Conservation (phyloP, 2,888 invertebrate genomes). For the Tubiluchus corallicola region DNA sequence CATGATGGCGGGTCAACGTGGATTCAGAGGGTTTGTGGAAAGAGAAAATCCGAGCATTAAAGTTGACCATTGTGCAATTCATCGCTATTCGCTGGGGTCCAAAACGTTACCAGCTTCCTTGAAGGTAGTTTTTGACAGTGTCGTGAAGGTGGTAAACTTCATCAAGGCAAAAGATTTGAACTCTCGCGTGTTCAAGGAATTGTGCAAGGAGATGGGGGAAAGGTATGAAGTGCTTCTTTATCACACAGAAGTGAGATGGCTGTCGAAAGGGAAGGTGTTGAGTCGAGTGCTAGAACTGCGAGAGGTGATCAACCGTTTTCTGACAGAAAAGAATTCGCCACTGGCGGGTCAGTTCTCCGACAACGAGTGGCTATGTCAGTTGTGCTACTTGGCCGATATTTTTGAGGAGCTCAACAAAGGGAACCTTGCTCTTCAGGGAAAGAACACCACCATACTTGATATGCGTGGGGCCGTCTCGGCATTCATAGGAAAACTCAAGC, state of each 20-base stretch:
- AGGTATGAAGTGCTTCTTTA: slow-evolving; percentile 13
- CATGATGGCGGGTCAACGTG: neutral
- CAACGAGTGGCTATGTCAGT: neutral
- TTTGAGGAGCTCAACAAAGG: neutral
- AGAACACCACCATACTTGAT: neutral
- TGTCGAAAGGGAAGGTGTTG: slow-evolving; percentile 8
- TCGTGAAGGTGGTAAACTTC: slow-evolving; percentile 12
- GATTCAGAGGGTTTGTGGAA: neutral
- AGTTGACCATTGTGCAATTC: neutral
- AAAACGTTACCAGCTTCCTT: neutral
- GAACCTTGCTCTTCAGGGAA: slow-evolving; percentile 1
- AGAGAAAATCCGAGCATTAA: neutral
- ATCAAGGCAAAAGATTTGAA: slow-evolving; percentile 13
- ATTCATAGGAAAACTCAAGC: neutral
- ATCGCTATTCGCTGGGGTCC: neutral
- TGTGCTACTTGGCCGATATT: neutral
- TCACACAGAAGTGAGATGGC: slow-evolving; percentile 14
- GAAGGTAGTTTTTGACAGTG: slow-evolving; percentile 7
- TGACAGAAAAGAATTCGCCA: slow-evolving; percentile 1
- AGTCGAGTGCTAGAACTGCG: slow-evolving; percentile 11
- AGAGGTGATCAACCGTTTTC: slow-evolving; percentile 10
- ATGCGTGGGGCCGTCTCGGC: neutral
- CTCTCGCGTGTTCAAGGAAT: slow-evolving; percentile 12
- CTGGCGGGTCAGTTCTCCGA: neutral
- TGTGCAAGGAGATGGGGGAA: slow-evolving; percentile 13